Conservation (phyloP, 2,797 vertebrate genomes). For the Dendrocincla tyrannina region DNA sequence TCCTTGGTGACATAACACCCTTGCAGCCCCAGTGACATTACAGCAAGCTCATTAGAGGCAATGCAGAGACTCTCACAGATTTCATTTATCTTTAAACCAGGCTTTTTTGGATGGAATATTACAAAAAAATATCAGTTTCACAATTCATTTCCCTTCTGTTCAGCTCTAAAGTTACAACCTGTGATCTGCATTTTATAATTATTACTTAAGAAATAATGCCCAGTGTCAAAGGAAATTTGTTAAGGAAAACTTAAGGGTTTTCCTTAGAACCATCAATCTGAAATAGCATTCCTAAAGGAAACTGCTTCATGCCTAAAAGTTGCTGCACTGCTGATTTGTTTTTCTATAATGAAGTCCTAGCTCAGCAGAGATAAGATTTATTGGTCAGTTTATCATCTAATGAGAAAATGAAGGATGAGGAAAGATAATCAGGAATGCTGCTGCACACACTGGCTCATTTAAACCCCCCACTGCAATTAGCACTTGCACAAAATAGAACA, state of each 20-base stretch:
- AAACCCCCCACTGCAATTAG: neutral
- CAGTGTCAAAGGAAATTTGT: neutral
- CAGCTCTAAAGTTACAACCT: neutral
- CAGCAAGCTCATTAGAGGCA: neutral
- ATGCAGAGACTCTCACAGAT: neutral
- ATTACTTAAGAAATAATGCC: neutral
- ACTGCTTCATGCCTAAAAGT: neutral
- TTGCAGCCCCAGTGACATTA: neutral
- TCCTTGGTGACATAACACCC: neutral
- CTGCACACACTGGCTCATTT: neutral
- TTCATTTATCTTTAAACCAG: neutral
- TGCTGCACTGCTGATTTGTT: neutral
- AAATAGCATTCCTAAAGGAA: neutral
- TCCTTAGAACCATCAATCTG: neutral
- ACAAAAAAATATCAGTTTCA: neutral
- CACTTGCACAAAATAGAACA: neutral
- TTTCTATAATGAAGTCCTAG: neutral
- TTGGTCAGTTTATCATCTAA: neutral
- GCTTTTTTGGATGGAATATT: neutral
- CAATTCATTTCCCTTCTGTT: neutral
- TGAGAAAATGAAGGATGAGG: constrained; percentile 15
- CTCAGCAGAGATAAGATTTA: constrained; percentile 6
- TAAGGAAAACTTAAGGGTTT: neutral
- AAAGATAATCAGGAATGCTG: neutral
- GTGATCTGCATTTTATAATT: neutral